Base-by-base conservation (phyloP, 2,113 vertebrate species). In the Panthera tigris region DNA sequence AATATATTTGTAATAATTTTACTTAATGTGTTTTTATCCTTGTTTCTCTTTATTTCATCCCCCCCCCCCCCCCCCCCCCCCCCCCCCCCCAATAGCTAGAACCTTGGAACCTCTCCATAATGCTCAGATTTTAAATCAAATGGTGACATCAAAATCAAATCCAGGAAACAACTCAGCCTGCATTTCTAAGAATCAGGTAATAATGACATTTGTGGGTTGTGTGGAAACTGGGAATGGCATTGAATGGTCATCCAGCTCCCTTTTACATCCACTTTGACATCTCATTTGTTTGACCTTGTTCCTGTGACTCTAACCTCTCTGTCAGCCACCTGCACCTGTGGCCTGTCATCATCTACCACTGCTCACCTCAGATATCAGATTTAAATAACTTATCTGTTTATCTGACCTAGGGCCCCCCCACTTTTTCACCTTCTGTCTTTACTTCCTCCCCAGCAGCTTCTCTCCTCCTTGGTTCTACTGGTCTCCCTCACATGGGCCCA, bases 51-150 rank as follows among this genome's bases (percentile, higher is more conserved):
- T 73, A 68, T 94, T 93, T 92, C 27, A 27, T 95, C 31, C 36
- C 36, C 36, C 79, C 3, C 36, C 36, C 36, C 36, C 36, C 36
- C 36, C 3, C 36, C 36, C 36, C 36, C 36, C 36, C 79, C 21
- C 61, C 48, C 36, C 39, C 88, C n/a, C 41, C 89, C 71, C 21
- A 63, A 5, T n/a, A 98, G 98, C 84, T 97, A 97, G 97, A 97
- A 96, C 73, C 57, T 94, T 95, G 66, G 98, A 98, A 69, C 98
- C 98, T 61, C 96, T 99, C 33, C 98, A 98, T 74, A 97, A 98
- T 94, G 98, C 98, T 19, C 98, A 98, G 66, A 57, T 99, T 86
- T 94, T 98, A 95, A 99, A 99, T 96, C 99, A 99, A 96, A 98
- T 98, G 93, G 29, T 92, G 0, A 90, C 97, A 11, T 97, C 97